Evolutionary conservation across 2,888 invertebrate species (phyloP), one percentile per base, ranked within the genome.

Genomic region (Pterobdella sp.): DNA sequence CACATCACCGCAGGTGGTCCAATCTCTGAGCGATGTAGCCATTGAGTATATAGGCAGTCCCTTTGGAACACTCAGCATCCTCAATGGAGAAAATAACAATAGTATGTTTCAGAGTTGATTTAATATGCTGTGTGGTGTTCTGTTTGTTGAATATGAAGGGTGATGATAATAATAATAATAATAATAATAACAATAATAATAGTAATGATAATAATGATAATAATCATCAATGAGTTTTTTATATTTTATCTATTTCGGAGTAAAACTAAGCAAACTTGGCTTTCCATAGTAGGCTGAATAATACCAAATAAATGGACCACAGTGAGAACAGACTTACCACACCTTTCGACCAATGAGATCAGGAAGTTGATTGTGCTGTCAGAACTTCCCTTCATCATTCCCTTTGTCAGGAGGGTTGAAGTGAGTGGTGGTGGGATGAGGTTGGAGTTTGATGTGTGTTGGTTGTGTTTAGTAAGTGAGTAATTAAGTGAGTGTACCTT

Each of bases 381-480:
- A 74, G 93, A 95, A 84, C 89, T 97, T 76, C 97, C 97, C 0
- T 98, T 97, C 84, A 90, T 94, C 22, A 90, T 97, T 67, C 90
- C 92, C 18, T 97, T 97, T 82, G 89, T 90, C 78, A 91, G 93
- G 74, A 87, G 97, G 75, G 92, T 96, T 3, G 87, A 91, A 76
- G 90, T 94, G n/a, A n/a, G n/a, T n/a, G n/a, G n/a, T n/a, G n/a
- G n/a, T n/a, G n/a, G n/a, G n/a, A n/a, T n/a, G n/a, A n/a, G n/a
- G n/a, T n/a, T n/a, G n/a, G n/a, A n/a, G n/a, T n/a, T n/a, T n/a
- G n/a, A n/a, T n/a, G n/a, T n/a, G n/a, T n/a, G n/a, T n/a, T n/a
- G n/a, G n/a, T n/a, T n/a, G n/a, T n/a, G n/a, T n/a, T n/a, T n/a
- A n/a, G n/a, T n/a, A n/a, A n/a, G n/a, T n/a, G n/a, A n/a, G n/a